These are phyloP conservation scores for Neodiprion pinetum DNA, from an alignment of 1,140 invertebrate genomes.

Conservation along the genomic window DNA sequence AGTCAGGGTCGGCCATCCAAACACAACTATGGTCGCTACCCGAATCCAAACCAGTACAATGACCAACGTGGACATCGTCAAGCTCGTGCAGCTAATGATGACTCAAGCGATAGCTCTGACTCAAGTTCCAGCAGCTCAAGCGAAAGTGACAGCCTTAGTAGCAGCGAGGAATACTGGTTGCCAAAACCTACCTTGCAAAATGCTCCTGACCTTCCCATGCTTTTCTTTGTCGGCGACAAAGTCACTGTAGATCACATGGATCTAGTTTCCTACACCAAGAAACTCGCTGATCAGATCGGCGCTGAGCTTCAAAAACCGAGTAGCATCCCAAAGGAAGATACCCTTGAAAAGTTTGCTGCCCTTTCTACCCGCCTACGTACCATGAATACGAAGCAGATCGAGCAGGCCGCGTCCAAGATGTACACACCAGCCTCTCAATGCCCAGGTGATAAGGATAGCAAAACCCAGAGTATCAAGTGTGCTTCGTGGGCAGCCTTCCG, in stretches of 20 bases:
- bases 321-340: constrained; percentile 63
- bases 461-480: constrained; percentile 35
- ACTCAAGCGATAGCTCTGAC: constrained; percentile 32
- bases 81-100: constrained; percentile 9
- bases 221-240: constrained; percentile 35
- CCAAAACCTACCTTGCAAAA: constrained; percentile 37
- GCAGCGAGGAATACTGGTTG: constrained; percentile 47
- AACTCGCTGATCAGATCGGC: constrained; percentile 64
- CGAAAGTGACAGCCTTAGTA: constrained; percentile 36
- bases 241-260: constrained; percentile 37
- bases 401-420: constrained; percentile 43
- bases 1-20: too few relatives aligned
- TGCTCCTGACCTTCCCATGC: constrained; percentile 34
- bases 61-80: constrained; percentile 11
- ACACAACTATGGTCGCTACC: neutral
- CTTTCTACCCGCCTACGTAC: constrained; percentile 64
- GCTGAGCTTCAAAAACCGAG: constrained; percentile 65
- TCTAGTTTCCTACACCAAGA: constrained; percentile 52
- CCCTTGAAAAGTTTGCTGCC: constrained; percentile 69
- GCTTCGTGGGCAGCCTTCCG: constrained; percentile 65
- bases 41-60: neutral
- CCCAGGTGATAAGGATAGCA: constrained; percentile 42
- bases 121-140: constrained; percentile 34
- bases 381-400: constrained; percentile 67
- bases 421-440: constrained; percentile 44